Evolutionary conservation across 1,140 invertebrate species (phyloP).

Genomic region (Octopus sinensis): DNA sequence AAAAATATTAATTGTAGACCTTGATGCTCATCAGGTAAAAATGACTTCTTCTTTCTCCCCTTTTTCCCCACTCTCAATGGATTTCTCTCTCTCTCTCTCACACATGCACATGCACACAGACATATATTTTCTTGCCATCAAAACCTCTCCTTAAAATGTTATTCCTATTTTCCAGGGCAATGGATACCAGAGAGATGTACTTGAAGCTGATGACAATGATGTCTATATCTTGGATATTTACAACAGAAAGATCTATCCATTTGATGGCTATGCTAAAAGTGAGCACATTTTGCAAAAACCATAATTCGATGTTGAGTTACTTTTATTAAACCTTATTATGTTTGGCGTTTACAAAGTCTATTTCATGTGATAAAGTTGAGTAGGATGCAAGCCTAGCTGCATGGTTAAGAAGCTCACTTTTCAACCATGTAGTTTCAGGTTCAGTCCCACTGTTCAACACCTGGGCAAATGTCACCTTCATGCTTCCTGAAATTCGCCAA

Average conservation of each 20-base stretch:
- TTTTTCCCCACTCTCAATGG: neutral
- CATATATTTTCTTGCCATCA: no score
- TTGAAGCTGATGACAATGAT: constrained; percentile 59
- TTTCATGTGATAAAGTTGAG: no score
- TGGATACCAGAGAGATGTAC: constrained; percentile 80
- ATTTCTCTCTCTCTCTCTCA: constrained; percentile 3
- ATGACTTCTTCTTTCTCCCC: neutral
- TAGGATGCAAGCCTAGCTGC: no score
- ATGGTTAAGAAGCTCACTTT: no score
- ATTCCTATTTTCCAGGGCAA: constrained; percentile 67
- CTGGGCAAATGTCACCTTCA: no score
- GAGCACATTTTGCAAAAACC: constrained; percentile 17
- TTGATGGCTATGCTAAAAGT: constrained; percentile 72
- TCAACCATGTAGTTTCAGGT: no score
- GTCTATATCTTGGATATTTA: constrained; percentile 87
- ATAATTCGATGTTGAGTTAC: no score
- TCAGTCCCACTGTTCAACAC: no score
- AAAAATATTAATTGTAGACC: constrained; percentile 80
- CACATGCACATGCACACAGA: neutral
- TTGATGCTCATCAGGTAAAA: constrained; percentile 78
- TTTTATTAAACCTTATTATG: no score
- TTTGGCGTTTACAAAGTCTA: no score
- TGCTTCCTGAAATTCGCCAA: no score
- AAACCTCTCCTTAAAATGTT: no score
- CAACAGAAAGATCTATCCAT: constrained; percentile 78